Evolutionary conservation across 2,888 invertebrate species (phyloP), one percentile per base, ranked within the genome.

Genomic region (Odontocolon sp.): DNA sequence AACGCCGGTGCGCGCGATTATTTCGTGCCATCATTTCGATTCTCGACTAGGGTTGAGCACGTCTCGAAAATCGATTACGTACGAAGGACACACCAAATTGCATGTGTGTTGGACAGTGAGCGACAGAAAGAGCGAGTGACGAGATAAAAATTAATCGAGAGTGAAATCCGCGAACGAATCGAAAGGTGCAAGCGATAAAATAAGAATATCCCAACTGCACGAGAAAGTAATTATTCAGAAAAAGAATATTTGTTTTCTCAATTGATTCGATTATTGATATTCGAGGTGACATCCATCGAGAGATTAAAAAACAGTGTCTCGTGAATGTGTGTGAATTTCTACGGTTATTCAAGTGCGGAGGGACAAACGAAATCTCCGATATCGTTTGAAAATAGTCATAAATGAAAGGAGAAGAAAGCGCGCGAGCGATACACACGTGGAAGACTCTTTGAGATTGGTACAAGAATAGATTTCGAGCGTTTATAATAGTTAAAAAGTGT

Each of bases 391-490:
- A 21, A 21, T 45, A 9, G 28, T 11, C 11, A 9, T 8, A 47
- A 16, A 28, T 23, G 5, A 52, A 69, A 23, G 40, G 54, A 59
- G 31, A 57, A 31, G 14, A 28, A 38, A 47, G 72, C 80, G 77
- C 80, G 64, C 74, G 77, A 77, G 72, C 78, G 64, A 78, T 78
- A 80, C 75, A 80, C 77, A 80, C 77, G 78, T 80, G 81, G 81
- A 82, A 82, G 81, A 82, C 81, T 81, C 80, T 80, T 82, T 75
- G 79, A 82, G 67, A 82, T 86, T 86, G 81, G 84, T 88, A 88
- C 80, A 88, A 87, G 87, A 87, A 87, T 88, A 88, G 86, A 87
- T 84, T 83, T 83, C 83, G 84, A 82, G 81, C 83, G 73, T 76
- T 57, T 56, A 69, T 73, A 76, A 76, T 81, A 78, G 75, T 74